Evolutionary conservation across 2,888 invertebrate genomes (phyloP).

Genomic region (Geotrupes spiniger): DNA sequence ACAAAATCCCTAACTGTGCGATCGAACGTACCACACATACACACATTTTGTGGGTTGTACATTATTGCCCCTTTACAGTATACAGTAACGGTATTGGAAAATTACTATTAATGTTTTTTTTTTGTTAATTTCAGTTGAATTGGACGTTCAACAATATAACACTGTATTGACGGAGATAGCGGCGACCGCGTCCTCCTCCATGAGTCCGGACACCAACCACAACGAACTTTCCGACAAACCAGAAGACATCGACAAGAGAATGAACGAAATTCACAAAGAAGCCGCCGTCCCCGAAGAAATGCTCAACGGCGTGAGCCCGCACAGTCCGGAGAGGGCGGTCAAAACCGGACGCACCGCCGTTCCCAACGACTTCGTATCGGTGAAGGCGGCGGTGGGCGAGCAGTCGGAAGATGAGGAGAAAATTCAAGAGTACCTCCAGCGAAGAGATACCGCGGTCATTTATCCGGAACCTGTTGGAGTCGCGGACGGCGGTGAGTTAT

Average conservation of each 20-base stretch:
- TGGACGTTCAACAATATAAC: conserved; percentile 37
- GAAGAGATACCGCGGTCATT: conserved; percentile 55
- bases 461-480: conserved; percentile 43
- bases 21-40: too few species aligned
- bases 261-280: conserved; percentile 34
- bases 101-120: too few species aligned
- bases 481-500: conserved; percentile 27
- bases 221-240: conserved; percentile 37
- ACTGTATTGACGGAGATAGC: conserved; percentile 37
- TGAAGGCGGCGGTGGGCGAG: conserved; percentile 38
- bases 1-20: too few species aligned
- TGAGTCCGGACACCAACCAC: conserved; percentile 46
- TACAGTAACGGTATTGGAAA: too few species aligned
- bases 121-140: conserved; percentile 50
- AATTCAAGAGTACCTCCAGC: conserved; percentile 51
- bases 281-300: conserved; percentile 38
- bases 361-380: conserved; percentile 34
- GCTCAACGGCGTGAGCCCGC: conserved; percentile 36
- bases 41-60: too few species aligned
- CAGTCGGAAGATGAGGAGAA: conserved; percentile 44
- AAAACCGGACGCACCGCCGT: conserved; percentile 37
- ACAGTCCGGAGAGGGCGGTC: conserved; percentile 32
- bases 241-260: conserved; percentile 28
- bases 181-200: conserved; percentile 31
- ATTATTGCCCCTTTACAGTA: too few species aligned